These are phyloP conservation scores for Elephas maximus DNA, from an alignment of 2,113 vertebrate species.

Conservation along the genomic window DNA sequence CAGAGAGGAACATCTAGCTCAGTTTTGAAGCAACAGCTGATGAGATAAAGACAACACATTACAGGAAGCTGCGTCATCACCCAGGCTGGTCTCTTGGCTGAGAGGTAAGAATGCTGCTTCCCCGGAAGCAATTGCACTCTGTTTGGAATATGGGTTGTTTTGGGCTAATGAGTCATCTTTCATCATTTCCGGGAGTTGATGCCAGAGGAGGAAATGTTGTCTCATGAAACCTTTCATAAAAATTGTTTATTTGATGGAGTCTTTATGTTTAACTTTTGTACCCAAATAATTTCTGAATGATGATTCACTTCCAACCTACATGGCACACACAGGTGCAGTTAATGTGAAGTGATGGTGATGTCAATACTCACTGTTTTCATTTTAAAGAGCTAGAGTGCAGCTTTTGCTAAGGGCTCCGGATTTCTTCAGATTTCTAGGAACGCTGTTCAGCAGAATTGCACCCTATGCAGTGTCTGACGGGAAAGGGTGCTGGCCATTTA, in stretches of 20 bases:
- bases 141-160: background rate
- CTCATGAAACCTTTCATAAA: background rate
- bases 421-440: background rate
- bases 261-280: conserved; percentile 70
- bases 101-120: conserved; percentile 59
- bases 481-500: background rate
- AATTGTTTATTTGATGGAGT: conserved; percentile 70
- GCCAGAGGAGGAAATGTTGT: conserved; percentile 19
- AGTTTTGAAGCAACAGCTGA: conserved; percentile 17
- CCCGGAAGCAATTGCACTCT: background rate
- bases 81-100: conserved; percentile 44
- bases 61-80: background rate
- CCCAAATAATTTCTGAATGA: conserved; percentile 59
- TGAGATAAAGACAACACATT: background rate
- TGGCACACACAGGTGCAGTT: background rate
- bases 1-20: background rate
- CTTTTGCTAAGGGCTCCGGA: conserved; percentile 12
- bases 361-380: background rate
- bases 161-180: conserved; percentile 73
- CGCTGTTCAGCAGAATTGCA: rapidly evolving
- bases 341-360: background rate
- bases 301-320: conserved; percentile 69
- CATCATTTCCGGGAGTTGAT: conserved; percentile 27
- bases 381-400: conserved; percentile 22
- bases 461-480: background rate